Percentiles rank a stretch among this genome's conserved stretches.
These are phyloP conservation scores for Misgurnus mizolepis DNA, from an alignment of 2,113 vertebrate species.

Conservation along the genomic window DNA sequence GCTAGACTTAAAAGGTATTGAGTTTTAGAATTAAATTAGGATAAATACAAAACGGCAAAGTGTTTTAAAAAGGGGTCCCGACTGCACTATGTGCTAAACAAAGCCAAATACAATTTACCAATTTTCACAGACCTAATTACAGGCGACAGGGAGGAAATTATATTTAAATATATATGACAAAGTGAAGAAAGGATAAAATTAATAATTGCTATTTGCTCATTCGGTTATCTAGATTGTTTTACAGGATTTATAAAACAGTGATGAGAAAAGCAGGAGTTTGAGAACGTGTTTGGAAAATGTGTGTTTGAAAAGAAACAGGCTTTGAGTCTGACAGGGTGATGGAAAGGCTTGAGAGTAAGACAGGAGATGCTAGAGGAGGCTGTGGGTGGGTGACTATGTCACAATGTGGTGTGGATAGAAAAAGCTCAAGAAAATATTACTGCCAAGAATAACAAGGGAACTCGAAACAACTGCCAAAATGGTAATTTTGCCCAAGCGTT, in stretches of 20 bases:
- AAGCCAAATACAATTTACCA: conserved; percentile 27
- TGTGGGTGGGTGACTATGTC: conserved; percentile 44
- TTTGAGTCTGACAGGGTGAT: conserved; percentile 15
- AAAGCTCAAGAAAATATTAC: not conserved
- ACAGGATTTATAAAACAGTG: conserved; percentile 30
- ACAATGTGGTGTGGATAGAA: conserved; percentile 27
- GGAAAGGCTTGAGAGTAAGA: not conserved
- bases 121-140: conserved; percentile 22
- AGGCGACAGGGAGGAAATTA: conserved; percentile 27
- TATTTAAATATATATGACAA: conserved; percentile 13
- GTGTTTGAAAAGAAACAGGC: conserved; percentile 5
- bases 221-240: conserved; percentile 29
- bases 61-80: conserved; percentile 19
- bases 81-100: conserved; percentile 14
- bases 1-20: conserved; percentile 20
- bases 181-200: not conserved
- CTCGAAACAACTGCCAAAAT: conserved; percentile 37
- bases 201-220: conserved; percentile 15
- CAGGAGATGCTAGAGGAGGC: conserved; percentile 31
- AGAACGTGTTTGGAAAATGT: conserved; percentile 11
- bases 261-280: conserved; percentile 32
- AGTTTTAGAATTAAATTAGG: conserved; percentile 31
- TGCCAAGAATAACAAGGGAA: conserved; percentile 33
- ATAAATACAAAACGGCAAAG: conserved; percentile 18
- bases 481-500: conserved; percentile 34